Conservation (phyloP, 2,888 invertebrate genomes). For the Xestia rhomboidea region DNA sequence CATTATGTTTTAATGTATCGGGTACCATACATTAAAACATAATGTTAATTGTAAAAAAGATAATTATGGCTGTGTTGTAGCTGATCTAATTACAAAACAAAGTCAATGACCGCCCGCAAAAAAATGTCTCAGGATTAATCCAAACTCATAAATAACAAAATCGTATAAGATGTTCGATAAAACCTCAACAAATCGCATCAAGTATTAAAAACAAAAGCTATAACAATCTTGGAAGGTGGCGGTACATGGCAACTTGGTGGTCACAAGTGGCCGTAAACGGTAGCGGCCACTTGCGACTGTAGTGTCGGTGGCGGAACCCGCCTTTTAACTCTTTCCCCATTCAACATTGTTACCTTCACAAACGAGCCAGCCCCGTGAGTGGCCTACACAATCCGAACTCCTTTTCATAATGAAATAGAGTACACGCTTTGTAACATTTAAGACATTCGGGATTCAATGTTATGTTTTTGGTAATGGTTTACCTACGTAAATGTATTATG, state of each 20-base stretch:
- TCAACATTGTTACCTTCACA: conserved; percentile 88
- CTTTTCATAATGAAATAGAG: conserved; percentile 71
- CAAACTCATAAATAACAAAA: conserved; percentile 7
- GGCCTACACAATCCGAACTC: conserved; percentile 82
- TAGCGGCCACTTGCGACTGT: conserved; percentile 64
- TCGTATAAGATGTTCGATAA: conserved; percentile 27
- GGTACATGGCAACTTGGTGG: conserved; percentile 50
- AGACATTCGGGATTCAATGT: conserved; percentile 60
- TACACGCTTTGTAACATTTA: conserved; percentile 66
- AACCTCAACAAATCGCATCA: conserved; percentile 36
- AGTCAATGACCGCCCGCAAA: conserved; percentile 3
- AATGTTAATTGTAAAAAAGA: too few species aligned
- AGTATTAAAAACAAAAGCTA: conserved; percentile 51
- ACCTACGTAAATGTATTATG: conserved; percentile 46
- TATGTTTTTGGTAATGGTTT: conserved; percentile 58
- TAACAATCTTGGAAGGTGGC: conserved; percentile 47
- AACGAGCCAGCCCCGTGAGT: conserved; percentile 86
- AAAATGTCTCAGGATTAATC: conserved; percentile 5
- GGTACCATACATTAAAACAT: too few species aligned
- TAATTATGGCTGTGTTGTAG: not conserved
- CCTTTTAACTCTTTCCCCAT: conserved; percentile 87
- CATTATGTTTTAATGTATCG: conserved; percentile 11
- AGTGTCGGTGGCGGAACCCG: conserved; percentile 69
- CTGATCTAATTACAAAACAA: conserved; percentile 4
- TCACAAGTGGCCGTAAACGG: conserved; percentile 65